Percentiles rank a stretch among this genome's conserved stretches.
Evolutionary conservation across 2,113 vertebrate species (phyloP).

Genomic region (Apodemus speciosus): DNA sequence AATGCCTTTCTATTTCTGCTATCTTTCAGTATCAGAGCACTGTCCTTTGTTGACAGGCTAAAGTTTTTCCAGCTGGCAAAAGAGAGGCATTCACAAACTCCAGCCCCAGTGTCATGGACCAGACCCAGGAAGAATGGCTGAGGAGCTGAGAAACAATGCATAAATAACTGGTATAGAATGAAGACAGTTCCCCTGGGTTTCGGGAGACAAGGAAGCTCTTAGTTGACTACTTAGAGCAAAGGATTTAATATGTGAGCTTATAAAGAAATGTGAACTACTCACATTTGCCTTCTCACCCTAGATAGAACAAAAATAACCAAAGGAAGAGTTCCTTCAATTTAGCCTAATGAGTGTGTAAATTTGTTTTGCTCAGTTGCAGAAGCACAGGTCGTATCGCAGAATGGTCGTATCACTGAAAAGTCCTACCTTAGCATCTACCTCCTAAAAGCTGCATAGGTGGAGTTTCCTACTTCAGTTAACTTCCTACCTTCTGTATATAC

Average conservation of each 20-base stretch:
- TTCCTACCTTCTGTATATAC: too few relatives aligned
- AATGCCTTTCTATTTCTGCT: background rate
- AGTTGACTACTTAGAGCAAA: background rate
- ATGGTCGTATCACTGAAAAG: background rate
- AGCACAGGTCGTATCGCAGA: background rate
- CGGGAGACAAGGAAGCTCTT: background rate
- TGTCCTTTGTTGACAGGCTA: background rate
- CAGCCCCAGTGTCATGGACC: background rate
- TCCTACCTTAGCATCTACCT: background rate
- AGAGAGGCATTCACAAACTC: background rate
- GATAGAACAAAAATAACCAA: background rate
- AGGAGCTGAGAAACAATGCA: background rate
- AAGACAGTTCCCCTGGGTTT: background rate
- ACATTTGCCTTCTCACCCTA: background rate
- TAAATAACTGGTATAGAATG: background rate
- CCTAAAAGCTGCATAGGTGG: background rate
- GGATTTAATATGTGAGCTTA: background rate
- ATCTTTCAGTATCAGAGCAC: background rate
- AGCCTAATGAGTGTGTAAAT: background rate
- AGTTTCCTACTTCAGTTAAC: background rate
- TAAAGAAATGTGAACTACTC: background rate
- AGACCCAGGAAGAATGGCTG: background rate
- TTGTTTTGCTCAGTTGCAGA: background rate
- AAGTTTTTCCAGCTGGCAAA: background rate
- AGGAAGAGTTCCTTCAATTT: background rate